phyloP scores from a whole-genome alignment of 2,888 invertebrate species.

The Xanthorhoe designata region DNA sequence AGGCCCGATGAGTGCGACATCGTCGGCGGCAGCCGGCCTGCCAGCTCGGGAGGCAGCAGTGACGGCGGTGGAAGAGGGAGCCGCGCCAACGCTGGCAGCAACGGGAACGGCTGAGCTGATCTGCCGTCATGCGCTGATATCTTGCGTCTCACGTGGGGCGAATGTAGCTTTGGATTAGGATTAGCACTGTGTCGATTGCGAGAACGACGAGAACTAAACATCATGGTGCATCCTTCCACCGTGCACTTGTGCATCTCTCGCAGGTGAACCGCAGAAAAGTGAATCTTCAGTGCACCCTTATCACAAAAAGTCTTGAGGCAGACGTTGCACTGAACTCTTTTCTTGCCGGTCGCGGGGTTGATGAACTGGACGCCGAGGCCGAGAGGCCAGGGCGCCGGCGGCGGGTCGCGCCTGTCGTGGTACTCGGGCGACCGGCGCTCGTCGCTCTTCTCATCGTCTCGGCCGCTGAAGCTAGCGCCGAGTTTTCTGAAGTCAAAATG shows the following conservation, averaged over 20 bases:
- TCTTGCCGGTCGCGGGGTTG: conserved; percentile 96
- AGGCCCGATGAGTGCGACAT: conserved; percentile 63
- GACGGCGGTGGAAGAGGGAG: conserved; percentile 90
- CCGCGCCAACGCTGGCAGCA: conserved; percentile 89
- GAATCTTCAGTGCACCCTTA: conserved; percentile 99
- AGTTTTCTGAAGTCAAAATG: conserved; percentile 94
- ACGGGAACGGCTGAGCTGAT: conserved; percentile 92
- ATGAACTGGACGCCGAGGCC: conserved; percentile 94
- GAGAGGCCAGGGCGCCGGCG: conserved; percentile 90
- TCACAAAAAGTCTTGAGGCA: conserved; percentile 99
- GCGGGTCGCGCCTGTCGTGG: conserved; percentile 73
- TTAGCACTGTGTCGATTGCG: conserved; percentile 98
- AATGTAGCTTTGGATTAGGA: conserved; percentile 98
- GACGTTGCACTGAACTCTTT: conserved; percentile 98
- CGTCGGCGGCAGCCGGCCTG: conserved; percentile 72
- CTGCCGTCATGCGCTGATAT: conserved; percentile 97
- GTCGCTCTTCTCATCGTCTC: conserved; percentile 76
- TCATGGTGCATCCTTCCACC: conserved; percentile 98
- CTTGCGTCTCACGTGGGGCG: conserved; percentile 96
- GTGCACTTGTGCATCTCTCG: conserved; percentile 99
- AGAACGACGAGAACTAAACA: conserved; percentile 98
- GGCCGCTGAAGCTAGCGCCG: conserved; percentile 87
- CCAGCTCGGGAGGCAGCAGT: conserved; percentile 87
- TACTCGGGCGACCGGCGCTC: conserved; percentile 76
- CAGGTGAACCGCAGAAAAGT: conserved; percentile 98